phyloP scores from a whole-genome alignment of 2,888 invertebrate species.

The Mythimna impura region DNA sequence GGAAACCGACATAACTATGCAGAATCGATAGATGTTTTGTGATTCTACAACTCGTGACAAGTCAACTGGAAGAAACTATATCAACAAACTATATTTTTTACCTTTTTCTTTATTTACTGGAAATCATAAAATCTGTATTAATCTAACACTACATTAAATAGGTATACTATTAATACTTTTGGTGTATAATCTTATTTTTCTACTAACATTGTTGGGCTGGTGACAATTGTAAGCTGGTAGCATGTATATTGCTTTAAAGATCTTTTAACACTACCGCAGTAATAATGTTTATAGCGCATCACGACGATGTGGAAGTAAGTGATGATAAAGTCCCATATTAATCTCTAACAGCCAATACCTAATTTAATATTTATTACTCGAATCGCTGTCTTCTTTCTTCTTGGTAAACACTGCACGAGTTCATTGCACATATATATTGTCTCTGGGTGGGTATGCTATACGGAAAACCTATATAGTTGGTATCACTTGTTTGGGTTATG shows the following conservation, averaged over 20 bases:
- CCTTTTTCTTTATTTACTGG: neutral
- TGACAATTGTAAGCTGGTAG: neutral
- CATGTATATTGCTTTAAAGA: neutral
- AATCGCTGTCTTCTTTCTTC: neutral
- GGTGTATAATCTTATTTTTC: neutral
- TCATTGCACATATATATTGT: neutral
- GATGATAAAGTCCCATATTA: neutral
- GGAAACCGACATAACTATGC: slow-evolving; percentile 3
- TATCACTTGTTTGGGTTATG: neutral
- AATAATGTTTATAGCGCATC: too few relatives aligned
- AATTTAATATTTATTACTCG: too few relatives aligned
- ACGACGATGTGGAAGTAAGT: neutral
- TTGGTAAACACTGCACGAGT: neutral
- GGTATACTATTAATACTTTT: neutral
- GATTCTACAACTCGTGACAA: slow-evolving; percentile 12
- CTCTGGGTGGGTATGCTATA: too few relatives aligned
- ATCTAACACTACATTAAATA: neutral
- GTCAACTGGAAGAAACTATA: neutral
- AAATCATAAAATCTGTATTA: neutral
- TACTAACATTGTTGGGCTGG: neutral
- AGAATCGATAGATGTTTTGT: slow-evolving; percentile 18
- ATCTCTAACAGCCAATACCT: neutral
- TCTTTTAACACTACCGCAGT: neutral
- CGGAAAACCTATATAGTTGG: slow-evolving; percentile 1
- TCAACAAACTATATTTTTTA: neutral